Evolutionary conservation across 2,113 vertebrate species (phyloP), one percentile per base, ranked within the genome.

Genomic region (Cinclus mexicanus): DNA sequence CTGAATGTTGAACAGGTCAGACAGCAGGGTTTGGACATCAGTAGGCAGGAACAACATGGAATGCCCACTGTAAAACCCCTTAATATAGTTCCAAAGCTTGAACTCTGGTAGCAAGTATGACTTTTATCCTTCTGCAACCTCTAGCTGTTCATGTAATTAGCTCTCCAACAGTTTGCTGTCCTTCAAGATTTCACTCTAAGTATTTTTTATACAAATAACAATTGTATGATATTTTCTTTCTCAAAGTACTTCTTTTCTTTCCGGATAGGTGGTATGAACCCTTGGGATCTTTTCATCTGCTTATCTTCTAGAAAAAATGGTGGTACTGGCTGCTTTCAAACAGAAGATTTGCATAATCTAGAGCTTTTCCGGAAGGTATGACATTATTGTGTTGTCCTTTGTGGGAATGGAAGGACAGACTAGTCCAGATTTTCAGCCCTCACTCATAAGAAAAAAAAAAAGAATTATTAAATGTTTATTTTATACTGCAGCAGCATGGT

Each of bases 281-380:
- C 97, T 70, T 99, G 99, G 99, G 98, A 98, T 95, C 95, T 99
- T 94, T 72, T 99, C 95, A 97, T 99, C 91, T 99, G 99, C 96
- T 97, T 99, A 39, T 98, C 97, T 84, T 96, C 98, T 35, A 92
- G 65, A 89, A 94, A 97, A 84, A 94, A 94, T 19, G 87, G 96
- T 53, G 98, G 96, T 93, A 96, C 94, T 64, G 97, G 97, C 77
- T 99, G 99, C 83, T 93, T 99, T 92, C 96, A 98, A 83, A 98
- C 85, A 70, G 94, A 98, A 76, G 95, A 97, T 75, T 96, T 98
- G 47, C 96, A 89, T 91, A 98, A 87, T 52, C 95, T 99, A 79
- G 91, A 97, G 65, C 92, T 93, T 47, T 97, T 98, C 92, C 99
- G 99, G 96, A 99, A 95, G 98, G 99, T 99, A 98, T 78, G 92